Evolutionary conservation across 2,888 invertebrate species (phyloP).

Genomic region (Incurvaria masculella): DNA sequence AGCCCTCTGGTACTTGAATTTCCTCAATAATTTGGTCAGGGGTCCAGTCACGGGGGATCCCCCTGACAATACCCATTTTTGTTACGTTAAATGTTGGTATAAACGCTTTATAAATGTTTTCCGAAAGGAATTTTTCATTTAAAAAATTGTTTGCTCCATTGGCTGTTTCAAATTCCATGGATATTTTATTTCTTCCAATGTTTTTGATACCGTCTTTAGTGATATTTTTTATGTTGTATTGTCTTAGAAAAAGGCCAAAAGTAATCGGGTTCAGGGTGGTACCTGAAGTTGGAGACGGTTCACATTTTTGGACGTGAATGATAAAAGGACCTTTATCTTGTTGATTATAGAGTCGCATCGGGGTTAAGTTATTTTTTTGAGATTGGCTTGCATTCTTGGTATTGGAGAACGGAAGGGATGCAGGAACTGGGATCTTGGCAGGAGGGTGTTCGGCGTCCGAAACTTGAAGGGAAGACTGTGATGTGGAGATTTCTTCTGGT

Average conservation of each 20-base stretch:
- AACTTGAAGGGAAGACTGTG: too few species aligned
- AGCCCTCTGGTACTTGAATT: not conserved
- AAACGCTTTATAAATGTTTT: not conserved
- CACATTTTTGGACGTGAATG: not conserved
- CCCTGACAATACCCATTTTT: not conserved
- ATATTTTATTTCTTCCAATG: not conserved
- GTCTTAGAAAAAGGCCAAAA: not conserved
- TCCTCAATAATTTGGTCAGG: not conserved
- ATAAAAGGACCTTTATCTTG: too few species aligned
- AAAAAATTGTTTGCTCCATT: not conserved
- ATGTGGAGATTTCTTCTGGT: too few species aligned
- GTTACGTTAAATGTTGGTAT: not conserved
- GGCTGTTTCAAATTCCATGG: not conserved
- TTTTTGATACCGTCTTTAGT: not conserved
- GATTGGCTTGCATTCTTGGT: too few species aligned
- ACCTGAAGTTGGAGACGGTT: not conserved
- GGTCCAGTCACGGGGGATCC: not conserved
- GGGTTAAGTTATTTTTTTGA: too few species aligned
- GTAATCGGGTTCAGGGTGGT: not conserved
- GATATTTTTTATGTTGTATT: not conserved
- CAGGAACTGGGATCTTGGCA: too few species aligned
- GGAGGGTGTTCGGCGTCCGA: too few species aligned
- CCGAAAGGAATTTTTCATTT: not conserved
- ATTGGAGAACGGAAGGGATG: too few species aligned
- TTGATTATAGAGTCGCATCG: too few species aligned